Percentiles rank a stretch among this genome's conserved stretches.
phyloP scores from a whole-genome alignment of 2,113 vertebrate genomes.

The Eulacestoma nigropectus region DNA sequence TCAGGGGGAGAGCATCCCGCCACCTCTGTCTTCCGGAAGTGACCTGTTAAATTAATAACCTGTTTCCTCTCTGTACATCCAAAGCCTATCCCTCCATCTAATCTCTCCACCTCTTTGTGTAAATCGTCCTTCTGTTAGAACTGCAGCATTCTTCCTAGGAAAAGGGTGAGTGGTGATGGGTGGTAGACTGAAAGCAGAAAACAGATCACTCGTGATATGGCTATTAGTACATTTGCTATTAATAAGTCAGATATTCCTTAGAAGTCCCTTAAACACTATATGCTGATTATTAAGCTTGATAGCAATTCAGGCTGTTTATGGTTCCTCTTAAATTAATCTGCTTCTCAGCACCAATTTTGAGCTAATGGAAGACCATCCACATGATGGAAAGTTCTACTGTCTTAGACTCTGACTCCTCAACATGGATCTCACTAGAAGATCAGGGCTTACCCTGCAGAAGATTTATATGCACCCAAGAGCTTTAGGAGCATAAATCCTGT shows the following conservation, averaged over 20 bases:
- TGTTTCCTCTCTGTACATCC: not conserved
- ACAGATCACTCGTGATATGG: not conserved
- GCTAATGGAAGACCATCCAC: not conserved
- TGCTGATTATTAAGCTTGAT: not conserved
- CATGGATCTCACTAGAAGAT: not conserved
- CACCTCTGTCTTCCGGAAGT: not conserved
- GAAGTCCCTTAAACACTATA: not conserved
- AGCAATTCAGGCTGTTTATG: not conserved
- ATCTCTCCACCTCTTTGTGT: not conserved
- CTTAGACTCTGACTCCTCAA: not conserved
- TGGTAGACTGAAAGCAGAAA: not conserved
- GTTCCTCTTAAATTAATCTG: not conserved
- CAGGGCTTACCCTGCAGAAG: not conserved
- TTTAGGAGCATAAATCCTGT: not conserved
- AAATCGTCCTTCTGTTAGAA: not conserved
- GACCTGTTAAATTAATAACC: not conserved
- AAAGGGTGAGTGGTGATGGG: not conserved
- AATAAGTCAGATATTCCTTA: not conserved
- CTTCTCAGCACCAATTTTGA: not conserved
- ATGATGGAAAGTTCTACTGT: not conserved
- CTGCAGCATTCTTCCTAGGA: not conserved
- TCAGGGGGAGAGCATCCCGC: not conserved
- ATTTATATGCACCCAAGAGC: not conserved
- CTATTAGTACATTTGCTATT: not conserved
- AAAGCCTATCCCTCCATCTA: not conserved